Evolutionary conservation across 1,140 invertebrate species (phyloP).

Genomic region (Drosophila ananassae): DNA sequence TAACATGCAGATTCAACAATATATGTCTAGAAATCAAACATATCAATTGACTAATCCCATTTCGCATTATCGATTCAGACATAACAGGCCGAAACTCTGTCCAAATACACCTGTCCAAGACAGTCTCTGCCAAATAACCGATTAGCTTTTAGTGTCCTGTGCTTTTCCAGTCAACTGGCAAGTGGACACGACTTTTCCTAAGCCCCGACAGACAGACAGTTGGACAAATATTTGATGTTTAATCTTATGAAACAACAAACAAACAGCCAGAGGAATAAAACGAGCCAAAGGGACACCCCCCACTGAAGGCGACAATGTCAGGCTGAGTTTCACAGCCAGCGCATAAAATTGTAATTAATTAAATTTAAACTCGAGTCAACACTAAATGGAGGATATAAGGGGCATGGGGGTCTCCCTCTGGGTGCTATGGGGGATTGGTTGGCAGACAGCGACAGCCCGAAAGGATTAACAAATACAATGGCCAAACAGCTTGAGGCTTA

Average conservation of each 20-base stretch:
- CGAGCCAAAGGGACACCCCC: not conserved
- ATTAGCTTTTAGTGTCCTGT: constrained; percentile 30
- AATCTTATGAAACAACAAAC: constrained; percentile 62
- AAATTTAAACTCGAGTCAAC: constrained; percentile 70
- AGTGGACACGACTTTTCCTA: constrained; percentile 56
- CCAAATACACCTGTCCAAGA: constrained; percentile 52
- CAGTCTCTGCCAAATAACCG: constrained; percentile 35
- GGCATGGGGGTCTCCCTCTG: not conserved
- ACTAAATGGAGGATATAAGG: constrained; percentile 4
- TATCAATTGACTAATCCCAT: constrained; percentile 23
- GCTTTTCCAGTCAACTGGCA: constrained; percentile 37
- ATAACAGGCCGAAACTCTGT: constrained; percentile 42
- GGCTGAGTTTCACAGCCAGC: constrained; percentile 52
- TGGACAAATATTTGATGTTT: constrained; percentile 47
- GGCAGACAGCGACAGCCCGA: constrained; percentile 33
- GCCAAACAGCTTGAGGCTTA: constrained; percentile 73
- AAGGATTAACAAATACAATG: constrained; percentile 79
- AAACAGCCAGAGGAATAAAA: constrained; percentile 33
- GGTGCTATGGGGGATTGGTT: not conserved
- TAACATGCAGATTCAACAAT: too few species aligned
- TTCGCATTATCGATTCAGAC: constrained; percentile 40
- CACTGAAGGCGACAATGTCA: constrained; percentile 19
- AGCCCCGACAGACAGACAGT: constrained; percentile 31
- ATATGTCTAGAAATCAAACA: constrained; percentile 7
- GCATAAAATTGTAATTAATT: constrained; percentile 80